Evolutionary conservation across 2,797 vertebrate genomes (phyloP), one percentile per base, ranked within the genome.

Genomic region (Sebastes nivosus): DNA sequence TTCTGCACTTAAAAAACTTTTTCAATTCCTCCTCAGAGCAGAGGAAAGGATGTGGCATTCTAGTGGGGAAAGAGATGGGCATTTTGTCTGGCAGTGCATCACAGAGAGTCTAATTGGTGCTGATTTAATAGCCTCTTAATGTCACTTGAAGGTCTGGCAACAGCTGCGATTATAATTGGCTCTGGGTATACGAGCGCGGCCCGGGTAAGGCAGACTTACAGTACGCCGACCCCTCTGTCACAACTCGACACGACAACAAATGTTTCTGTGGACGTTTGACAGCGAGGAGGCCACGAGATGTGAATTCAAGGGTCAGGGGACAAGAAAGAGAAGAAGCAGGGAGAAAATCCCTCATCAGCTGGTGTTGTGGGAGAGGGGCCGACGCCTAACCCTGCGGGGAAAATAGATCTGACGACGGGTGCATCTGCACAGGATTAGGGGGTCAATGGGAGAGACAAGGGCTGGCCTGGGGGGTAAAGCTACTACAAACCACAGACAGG

Each of bases 81-180:
- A 3, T 80, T 80, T 34, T 25, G 27, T 74, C 79, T 75, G 80
- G 60, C 82, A 75, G 54, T 69, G 77, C 34, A 82, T 38, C 75
- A 79, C 72, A 83, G 81, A 80, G 68, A 32, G 27, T 34, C 74
- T 88, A 88, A 90, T 87, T 88, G 72, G 72, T 82, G 81, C 83
- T 79, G 83, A 89, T 86, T 76, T 82, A 86, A 87, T 52, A 36
- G 77, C 22, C 75, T 46, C 46, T 72, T 77, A 87, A 92, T 82
- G 87, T 89, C 87, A 89, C 75, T 85, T 82, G 76, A 91, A 86
- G 87, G 87, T 83, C 81, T 87, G 83, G 76, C 64, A 72, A 90
- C 89, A 91, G 91, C 82, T 88, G 87, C 24, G 12, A 73, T 73
- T 88, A 81, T 90, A 91, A 87, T 79, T 88, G 85, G 80, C 85